phyloP scores from a whole-genome alignment of 1,140 invertebrate species.

The Drosophila asahinai region DNA sequence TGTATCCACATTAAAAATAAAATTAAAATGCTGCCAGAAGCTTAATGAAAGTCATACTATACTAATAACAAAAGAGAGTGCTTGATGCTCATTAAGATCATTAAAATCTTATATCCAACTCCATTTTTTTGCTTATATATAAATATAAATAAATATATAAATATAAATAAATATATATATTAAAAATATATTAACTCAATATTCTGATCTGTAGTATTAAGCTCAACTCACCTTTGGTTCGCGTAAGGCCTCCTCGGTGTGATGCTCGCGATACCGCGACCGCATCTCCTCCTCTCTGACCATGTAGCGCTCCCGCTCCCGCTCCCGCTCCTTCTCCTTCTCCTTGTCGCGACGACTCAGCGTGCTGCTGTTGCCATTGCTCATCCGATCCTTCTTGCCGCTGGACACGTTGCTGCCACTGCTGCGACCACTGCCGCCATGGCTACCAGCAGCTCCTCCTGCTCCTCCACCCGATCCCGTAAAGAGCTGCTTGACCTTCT shows the following conservation, averaged over 20 bases:
- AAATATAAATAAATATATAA: not conserved
- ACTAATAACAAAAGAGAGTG: too few species aligned
- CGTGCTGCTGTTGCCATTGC: constrained; percentile 66
- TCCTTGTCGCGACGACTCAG: constrained; percentile 75
- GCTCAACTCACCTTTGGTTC: constrained; percentile 79
- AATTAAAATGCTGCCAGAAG: too few species aligned
- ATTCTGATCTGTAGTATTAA: not conserved
- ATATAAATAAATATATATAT: not conserved
- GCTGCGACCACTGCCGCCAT: constrained; percentile 68
- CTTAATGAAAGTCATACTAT: too few species aligned
- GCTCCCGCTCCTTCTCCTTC: constrained; percentile 53
- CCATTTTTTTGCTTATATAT: not conserved
- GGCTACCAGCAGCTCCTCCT: constrained; percentile 30
- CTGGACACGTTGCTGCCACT: constrained; percentile 69
- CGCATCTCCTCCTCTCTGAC: constrained; percentile 83
- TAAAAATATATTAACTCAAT: too few species aligned
- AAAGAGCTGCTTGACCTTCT: constrained; percentile 87
- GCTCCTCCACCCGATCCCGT: constrained; percentile 50
- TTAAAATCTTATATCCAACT: too few species aligned
- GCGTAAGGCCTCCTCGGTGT: constrained; percentile 71
- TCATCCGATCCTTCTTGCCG: constrained; percentile 63
- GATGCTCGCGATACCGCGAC: constrained; percentile 79
- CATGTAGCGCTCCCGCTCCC: constrained; percentile 72
- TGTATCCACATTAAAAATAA: too few species aligned
- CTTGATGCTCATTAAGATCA: too few species aligned